phyloP scores from a whole-genome alignment of 2,888 invertebrate genomes.

The Serrognathus titanus region DNA sequence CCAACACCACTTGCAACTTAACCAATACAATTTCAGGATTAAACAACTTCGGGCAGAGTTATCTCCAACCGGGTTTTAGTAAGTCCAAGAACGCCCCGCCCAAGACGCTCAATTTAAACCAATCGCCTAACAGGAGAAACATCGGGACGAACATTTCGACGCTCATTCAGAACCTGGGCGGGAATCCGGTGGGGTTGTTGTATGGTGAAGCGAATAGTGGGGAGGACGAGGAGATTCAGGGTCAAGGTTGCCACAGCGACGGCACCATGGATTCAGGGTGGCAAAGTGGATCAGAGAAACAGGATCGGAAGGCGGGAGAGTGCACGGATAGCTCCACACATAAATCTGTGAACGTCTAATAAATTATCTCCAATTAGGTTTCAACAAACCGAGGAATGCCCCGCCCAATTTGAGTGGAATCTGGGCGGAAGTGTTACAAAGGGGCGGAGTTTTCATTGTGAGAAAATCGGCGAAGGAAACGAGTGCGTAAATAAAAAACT shows the following conservation, averaged over 20 bases:
- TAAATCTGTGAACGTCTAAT: slow-evolving; percentile 42
- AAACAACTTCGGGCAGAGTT: slow-evolving; percentile 43
- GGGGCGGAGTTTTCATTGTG: too few species aligned
- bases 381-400: too few species aligned
- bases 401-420: not conserved
- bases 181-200: slow-evolving; percentile 47
- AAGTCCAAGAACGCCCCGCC: slow-evolving; percentile 37
- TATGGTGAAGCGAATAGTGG: slow-evolving; percentile 46
- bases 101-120: slow-evolving; percentile 35
- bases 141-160: slow-evolving; percentile 51
- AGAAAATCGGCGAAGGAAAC: too few species aligned
- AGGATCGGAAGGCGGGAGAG: slow-evolving; percentile 41
- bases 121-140: slow-evolving; percentile 39
- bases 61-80: slow-evolving; percentile 27
- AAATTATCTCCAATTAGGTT: not conserved
- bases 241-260: slow-evolving; percentile 46
- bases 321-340: slow-evolving; percentile 31
- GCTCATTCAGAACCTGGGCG: slow-evolving; percentile 51
- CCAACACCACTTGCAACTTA: slow-evolving; percentile 34
- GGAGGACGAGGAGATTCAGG: slow-evolving; percentile 44
- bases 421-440: not conserved
- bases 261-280: slow-evolving; percentile 66
- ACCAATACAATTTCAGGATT: slow-evolving; percentile 47
- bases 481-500: not conserved
- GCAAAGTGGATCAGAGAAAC: slow-evolving; percentile 66